Base-by-base conservation (phyloP, 2,888 invertebrate species). In the Drosophila imparisetae region DNA sequence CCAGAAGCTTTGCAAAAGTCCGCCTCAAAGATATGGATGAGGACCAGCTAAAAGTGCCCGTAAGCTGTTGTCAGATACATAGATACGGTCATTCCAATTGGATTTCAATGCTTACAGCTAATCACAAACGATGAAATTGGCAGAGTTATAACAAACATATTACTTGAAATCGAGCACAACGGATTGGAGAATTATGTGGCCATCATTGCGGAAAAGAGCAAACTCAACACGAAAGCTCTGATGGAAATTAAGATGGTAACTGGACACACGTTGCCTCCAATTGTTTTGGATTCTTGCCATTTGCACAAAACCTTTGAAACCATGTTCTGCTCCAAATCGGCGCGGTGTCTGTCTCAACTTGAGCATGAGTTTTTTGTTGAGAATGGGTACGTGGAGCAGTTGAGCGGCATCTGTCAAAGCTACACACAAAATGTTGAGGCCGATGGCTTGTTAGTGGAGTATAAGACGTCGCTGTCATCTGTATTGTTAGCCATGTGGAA, bases 111-210 rank as follows among this genome's bases (percentile, higher is more conserved):
- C 21, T 52, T 61, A 7, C 57, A 78, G 77, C n/a, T 78, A 10
- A 62, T 75, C 15, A 59, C 53, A 38, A 61, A 24, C 8, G 50
- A 54, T 4, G 71, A 75, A 21, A 66, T 78, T 1, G 78, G 75
- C 13, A 34, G 54, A 34, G 54, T 54, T 27, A 8, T 78, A n/a
- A 29, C 45, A 11, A 78, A 78, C 21, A 78, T 78, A 36, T 38
- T 78, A 11, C 54, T 75, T 21, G 77, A 78, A 67, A 75, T 78
- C 30, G 77, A 78, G 27, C 24, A 50, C 15, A 66, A 75, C 30
- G 75, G 78, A 6, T n/a, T 78, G n/a, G 71, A 75, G 18, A 75
- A 78, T 18, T 78, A 48, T 48, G 78, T 78, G 5, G 77, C 77
- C 18, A 59, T 78, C 4, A 34, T 78, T 2, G 32, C 54, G 1